A percentile compares a stretch with the other conserved stretches of the same genome.
Conservation (phyloP, 2,113 vertebrate species). For the Eublepharis macularius region DNA sequence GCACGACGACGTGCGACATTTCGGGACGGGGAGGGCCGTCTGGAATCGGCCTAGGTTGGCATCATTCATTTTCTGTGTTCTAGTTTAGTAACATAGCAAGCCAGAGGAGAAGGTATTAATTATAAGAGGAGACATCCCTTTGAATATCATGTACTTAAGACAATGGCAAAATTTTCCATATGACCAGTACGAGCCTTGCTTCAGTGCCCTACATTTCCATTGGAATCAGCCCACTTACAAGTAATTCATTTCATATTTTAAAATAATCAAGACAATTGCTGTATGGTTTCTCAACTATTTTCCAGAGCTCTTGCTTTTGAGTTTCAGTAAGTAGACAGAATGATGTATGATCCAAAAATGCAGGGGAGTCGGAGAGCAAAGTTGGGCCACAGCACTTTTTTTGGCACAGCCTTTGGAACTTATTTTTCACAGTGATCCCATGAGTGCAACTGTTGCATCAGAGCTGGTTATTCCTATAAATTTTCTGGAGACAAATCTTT, state of each 20-base stretch:
- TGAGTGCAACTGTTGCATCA: too few relatives aligned
- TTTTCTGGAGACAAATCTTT: too few relatives aligned
- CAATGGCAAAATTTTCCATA: neutral
- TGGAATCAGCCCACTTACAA: neutral
- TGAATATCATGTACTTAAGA: slow-evolving; percentile 6
- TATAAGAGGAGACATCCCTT: too few relatives aligned
- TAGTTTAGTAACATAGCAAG: too few relatives aligned
- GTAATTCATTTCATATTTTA: slow-evolving; percentile 28
- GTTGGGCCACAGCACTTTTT: neutral
- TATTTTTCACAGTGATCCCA: too few relatives aligned
- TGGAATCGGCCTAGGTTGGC: too few relatives aligned
- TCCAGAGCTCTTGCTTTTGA: neutral
- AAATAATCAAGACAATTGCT: slow-evolving; percentile 8
- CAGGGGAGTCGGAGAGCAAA: neutral
- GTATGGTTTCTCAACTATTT: slow-evolving; percentile 15
- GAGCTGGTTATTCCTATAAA: too few relatives aligned
- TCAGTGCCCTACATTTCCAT: slow-evolving; percentile 6
- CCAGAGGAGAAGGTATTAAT: too few relatives aligned
- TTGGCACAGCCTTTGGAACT: too few relatives aligned
- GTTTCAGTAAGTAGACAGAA: accelerated
- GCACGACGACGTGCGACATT: too few relatives aligned
- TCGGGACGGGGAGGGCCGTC: too few relatives aligned
- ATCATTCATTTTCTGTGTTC: neutral
- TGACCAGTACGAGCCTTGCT: neutral
- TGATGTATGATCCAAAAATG: neutral